These are phyloP conservation scores for Suncus etruscus DNA, from an alignment of 2,113 vertebrate species.

Conservation along the genomic window DNA sequence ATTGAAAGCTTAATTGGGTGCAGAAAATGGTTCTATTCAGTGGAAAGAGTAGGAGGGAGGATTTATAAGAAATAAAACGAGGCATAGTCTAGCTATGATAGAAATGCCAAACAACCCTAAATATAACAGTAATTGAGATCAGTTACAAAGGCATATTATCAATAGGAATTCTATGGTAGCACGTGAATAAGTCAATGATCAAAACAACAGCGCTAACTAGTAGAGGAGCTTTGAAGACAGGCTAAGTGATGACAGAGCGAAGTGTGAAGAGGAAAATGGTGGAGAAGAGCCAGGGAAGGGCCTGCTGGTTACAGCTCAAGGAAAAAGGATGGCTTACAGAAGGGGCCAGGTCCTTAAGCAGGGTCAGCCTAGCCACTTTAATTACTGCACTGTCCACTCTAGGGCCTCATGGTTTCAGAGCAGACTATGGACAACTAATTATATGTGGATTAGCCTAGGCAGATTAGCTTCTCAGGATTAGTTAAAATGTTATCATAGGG, in stretches of 20 bases:
- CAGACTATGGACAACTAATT: too few relatives aligned
- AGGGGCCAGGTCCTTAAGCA: not conserved
- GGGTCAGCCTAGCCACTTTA: too few relatives aligned
- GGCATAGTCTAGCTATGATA: not conserved
- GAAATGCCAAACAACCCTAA: slow-evolving; percentile 8
- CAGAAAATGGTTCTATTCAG: slow-evolving; percentile 62
- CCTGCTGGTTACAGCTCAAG: not conserved
- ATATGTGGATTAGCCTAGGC: too few relatives aligned
- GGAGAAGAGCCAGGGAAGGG: not conserved
- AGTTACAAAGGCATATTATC: not conserved
- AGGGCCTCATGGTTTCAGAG: too few relatives aligned
- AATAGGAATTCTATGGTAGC: not conserved
- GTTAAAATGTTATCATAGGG: too few relatives aligned
- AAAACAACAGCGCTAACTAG: not conserved
- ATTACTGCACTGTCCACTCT: too few relatives aligned
- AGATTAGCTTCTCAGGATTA: too few relatives aligned
- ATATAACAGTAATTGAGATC: not conserved
- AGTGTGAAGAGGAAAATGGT: not conserved
- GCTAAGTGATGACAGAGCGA: not conserved
- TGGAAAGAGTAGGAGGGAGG: slow-evolving; percentile 50
- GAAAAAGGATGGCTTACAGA: not conserved
- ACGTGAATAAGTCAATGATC: not conserved
- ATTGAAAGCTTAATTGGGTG: slow-evolving; percentile 56
- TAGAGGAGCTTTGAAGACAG: not conserved
- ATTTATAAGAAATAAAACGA: slow-evolving; percentile 63